Conservation (phyloP, 2,888 invertebrate species). For the Himalopsyche japonica region DNA sequence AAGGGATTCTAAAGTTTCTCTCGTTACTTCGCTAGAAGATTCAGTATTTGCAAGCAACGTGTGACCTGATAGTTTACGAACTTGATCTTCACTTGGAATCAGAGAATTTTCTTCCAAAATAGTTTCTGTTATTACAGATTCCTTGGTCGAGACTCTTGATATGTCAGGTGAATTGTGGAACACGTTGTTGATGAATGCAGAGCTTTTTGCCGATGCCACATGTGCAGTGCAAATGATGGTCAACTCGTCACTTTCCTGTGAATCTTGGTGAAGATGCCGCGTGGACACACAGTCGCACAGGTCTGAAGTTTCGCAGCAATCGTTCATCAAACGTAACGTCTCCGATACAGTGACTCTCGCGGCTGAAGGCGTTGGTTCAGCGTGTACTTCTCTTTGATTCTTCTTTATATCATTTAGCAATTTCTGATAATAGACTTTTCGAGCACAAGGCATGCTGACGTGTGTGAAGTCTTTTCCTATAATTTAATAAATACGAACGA, state of each 20-base stretch:
- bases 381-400: background rate
- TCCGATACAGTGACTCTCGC: background rate
- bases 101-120: background rate
- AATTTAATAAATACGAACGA: background rate
- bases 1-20: background rate
- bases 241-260: background rate
- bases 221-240: background rate
- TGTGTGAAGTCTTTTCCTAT: background rate
- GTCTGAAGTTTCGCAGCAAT: background rate
- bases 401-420: background rate
- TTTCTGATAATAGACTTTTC: background rate
- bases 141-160: background rate
- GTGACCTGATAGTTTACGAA: too few relatives aligned
- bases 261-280: too few relatives aligned
- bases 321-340: background rate
- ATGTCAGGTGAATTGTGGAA: background rate
- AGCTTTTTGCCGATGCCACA: background rate
- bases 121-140: background rate
- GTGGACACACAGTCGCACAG: background rate
- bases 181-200: background rate
- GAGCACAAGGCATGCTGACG: background rate
- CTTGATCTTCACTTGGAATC: background rate
- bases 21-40: background rate
- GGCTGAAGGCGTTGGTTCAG: background rate
- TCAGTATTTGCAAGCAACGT: background rate